Base-by-base conservation (phyloP, 1,140 invertebrate genomes). In the Solenopsis fugax region DNA sequence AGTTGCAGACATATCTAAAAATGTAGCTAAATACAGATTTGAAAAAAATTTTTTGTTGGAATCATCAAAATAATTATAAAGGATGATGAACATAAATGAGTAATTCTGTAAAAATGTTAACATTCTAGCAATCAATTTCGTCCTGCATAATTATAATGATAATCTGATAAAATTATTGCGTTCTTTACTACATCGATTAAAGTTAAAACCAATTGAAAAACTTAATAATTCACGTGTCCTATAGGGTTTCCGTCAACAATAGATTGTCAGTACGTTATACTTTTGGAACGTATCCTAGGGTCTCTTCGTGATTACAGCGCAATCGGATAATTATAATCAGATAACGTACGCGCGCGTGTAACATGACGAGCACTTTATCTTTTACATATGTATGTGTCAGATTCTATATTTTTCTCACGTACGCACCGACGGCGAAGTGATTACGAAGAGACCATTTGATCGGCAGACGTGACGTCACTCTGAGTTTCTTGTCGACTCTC, bases 391-490 rank as follows among this genome's bases (percentile, higher is more conserved):
- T 56, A 16, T 52, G 45, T 16, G 29, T 71, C 1, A 18, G 1
- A 41, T 34, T 18, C 41, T 1, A 18, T 0, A 9, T 48, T 48
- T 29, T 58, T 60, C 13, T 13, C 24, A 58, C 6, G 12, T 82
- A 82, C 80, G 67, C 41, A 82, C 80, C 16, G 2, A 73, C 6
- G 1, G 24, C 13, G n/a, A n/a, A 82, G 10, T 58, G 4, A 73
- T 82, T 82, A 7, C 67, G 24, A 45, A 2, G 18, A 37, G 24
- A 21, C 29, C 64, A 71, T 18, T 21, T 48, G 6, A 24, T 24
- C 1, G 12, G 6, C 18, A 45, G 24, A 41, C 13, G 9, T 13
- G 60, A 18, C n/a, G n/a, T 81, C 10, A 69, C 21, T n/a, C 21
- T 56, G 13, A 18, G 45, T 12, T 13, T 84, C 67, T n/a, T 6